phyloP scores from a whole-genome alignment of 2,888 invertebrate genomes.

The Onthophagus sagittarius region DNA sequence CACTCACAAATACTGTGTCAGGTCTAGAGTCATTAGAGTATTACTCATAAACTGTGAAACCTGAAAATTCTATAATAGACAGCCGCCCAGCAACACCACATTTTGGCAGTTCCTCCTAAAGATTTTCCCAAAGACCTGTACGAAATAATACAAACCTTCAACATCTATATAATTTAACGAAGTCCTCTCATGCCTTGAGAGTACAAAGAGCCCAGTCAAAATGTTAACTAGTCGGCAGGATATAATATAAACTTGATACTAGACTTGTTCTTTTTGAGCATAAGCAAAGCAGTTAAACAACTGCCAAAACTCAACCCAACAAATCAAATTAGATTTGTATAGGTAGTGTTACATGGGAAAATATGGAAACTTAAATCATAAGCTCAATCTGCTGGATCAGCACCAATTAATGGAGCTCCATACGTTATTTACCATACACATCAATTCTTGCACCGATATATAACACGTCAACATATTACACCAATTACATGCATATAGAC shows the following conservation, averaged over 20 bases:
- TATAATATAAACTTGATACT: background rate
- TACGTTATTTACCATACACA: too few relatives aligned
- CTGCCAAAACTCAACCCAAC: conserved; percentile 2
- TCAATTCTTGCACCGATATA: too few relatives aligned
- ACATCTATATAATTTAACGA: background rate
- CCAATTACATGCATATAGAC: too few relatives aligned
- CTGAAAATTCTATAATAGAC: background rate
- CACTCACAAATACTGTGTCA: background rate
- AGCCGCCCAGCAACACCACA: background rate
- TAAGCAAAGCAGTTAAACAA: conserved; percentile 5
- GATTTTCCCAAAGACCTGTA: background rate
- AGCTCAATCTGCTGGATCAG: too few relatives aligned
- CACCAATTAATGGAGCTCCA: too few relatives aligned
- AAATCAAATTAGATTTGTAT: conserved; percentile 5
- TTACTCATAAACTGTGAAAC: background rate
- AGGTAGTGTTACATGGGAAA: background rate
- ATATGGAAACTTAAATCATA: background rate
- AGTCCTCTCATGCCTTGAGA: background rate
- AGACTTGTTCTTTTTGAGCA: background rate
- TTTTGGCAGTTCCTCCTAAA: background rate
- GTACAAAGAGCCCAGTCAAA: background rate
- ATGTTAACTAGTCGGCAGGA: background rate
- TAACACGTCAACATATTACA: too few relatives aligned
- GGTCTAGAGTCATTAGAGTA: too few relatives aligned
- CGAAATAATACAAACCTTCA: background rate